Base-by-base conservation (phyloP, 2,888 invertebrate genomes). In the Chrysotoxum bicinctum region DNA sequence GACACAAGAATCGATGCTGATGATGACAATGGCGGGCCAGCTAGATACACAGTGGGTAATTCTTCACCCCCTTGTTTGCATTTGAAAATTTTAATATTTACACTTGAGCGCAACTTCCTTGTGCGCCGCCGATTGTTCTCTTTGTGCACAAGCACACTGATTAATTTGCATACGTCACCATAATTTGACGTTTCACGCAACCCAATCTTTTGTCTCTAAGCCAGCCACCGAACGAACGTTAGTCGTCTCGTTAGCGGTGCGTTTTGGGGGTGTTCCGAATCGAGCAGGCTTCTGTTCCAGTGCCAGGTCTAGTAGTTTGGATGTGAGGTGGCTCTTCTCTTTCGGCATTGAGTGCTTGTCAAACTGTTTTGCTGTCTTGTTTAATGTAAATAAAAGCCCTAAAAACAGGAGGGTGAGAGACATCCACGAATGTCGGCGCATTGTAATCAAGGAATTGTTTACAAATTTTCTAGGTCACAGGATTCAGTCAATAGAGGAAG, bases 131-230 rank as follows among this genome's bases (percentile, higher is more conserved):
- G 74, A 86, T 81, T 81, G 82, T 86, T 81, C 74, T 77, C 74
- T 74, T 82, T 86, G 82, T 86, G 82, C 77, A 86, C 74, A 81
- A 68, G 85, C 37, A 78, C 77, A 74, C 87, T 84, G 84, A 84
- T 87, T 87, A 84, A 87, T 87, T 87, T 87, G 87, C 87, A 87
- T 87, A 87, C 87, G 87, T 87, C 87, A 87, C 87, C 87, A 87
- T 87, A 87, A 84, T 87, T 87, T 87, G 87, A 87, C 84, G 80
- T 87, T 81, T 84, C 80, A 76, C 78, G 82, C 75, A 87, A 73
- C 69, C 76, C 79, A 62, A 72, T 79, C 69, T 81, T 69, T 77
- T 77, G 73, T 74, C 73, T 85, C 45, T 62, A 50, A 60, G 48
- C 40, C 43, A 78, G 58, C 30, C 54, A 16, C 5, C 5, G 26